Percentiles rank a stretch among this genome's conserved stretches.
Evolutionary conservation across 2,797 vertebrate genomes (phyloP).

Genomic region (Amblyopsis hoosieri): DNA sequence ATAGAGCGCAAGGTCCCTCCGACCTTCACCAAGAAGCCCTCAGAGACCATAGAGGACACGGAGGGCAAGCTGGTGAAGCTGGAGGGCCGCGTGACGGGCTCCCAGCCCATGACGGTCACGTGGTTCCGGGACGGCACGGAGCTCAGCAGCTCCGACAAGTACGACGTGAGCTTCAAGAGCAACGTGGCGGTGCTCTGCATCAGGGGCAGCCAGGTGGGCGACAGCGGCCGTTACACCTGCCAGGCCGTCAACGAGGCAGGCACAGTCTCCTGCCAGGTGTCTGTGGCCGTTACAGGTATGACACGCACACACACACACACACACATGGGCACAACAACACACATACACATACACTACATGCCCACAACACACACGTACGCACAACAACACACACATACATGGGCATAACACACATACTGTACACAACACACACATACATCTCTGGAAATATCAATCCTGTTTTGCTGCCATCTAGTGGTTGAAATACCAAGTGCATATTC

Average conservation of each 20-base stretch:
- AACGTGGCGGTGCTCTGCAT: conserved; percentile 85
- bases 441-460: no score
- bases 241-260: conserved; percentile 92
- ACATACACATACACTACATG: no score
- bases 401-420: no score
- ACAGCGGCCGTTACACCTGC: conserved; percentile 89
- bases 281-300: conserved; percentile 88
- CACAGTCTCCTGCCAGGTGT: conserved; percentile 79
- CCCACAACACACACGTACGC: no score
- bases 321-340: no score
- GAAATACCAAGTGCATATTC: no score
- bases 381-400: no score
- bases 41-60: conserved; percentile 88
- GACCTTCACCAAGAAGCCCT: conserved; percentile 92
- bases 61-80: conserved; percentile 92
- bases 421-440: no score
- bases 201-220: conserved; percentile 75
- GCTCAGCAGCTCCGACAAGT: conserved; percentile 82
- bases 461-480: no score
- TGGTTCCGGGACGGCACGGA: conserved; percentile 90
- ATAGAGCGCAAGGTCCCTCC: conserved; percentile 92
- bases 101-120: conserved; percentile 87
- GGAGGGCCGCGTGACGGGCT: conserved; percentile 90
- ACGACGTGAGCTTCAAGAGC: conserved; percentile 91
- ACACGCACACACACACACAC: not conserved